These are phyloP conservation scores for Bombycilla garrulus DNA, from an alignment of 2,113 vertebrate species.

Conservation along the genomic window DNA sequence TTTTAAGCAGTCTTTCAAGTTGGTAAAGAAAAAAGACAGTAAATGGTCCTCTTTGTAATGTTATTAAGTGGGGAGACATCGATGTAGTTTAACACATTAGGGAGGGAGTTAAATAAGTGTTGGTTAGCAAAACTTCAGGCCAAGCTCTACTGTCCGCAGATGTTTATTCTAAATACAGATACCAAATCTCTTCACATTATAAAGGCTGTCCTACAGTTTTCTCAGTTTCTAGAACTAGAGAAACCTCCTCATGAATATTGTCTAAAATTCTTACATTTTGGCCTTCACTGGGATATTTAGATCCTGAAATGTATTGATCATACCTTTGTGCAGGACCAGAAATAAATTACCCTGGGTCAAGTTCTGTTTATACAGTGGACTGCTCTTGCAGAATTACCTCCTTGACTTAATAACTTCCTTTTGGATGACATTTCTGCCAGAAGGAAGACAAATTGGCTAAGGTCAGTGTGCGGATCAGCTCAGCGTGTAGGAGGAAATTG, in stretches of 20 bases:
- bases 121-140: neutral
- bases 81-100: neutral
- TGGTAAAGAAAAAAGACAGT: neutral
- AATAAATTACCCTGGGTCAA: constrained; percentile 80
- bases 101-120: neutral
- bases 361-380: constrained; percentile 82
- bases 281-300: constrained; percentile 8
- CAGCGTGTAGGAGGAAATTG: constrained; percentile 81
- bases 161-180: neutral
- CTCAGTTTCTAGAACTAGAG: neutral
- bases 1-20: neutral
- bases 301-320: constrained; percentile 11
- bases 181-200: neutral
- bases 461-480: constrained; percentile 78
- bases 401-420: constrained; percentile 89
- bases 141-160: neutral
- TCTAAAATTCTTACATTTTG: neutral
- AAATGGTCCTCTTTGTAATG: neutral
- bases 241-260: neutral
- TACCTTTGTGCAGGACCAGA: constrained; percentile 70
- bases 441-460: constrained; percentile 80
- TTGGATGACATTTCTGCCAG: constrained; percentile 78
- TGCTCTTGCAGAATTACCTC: constrained; percentile 77
- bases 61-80: neutral
- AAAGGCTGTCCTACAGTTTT: neutral